A percentile compares a stretch with the other conserved stretches of the same genome.
These are phyloP conservation scores for Acleris holmiana DNA, from an alignment of 2,888 invertebrate genomes.

Conservation along the genomic window DNA sequence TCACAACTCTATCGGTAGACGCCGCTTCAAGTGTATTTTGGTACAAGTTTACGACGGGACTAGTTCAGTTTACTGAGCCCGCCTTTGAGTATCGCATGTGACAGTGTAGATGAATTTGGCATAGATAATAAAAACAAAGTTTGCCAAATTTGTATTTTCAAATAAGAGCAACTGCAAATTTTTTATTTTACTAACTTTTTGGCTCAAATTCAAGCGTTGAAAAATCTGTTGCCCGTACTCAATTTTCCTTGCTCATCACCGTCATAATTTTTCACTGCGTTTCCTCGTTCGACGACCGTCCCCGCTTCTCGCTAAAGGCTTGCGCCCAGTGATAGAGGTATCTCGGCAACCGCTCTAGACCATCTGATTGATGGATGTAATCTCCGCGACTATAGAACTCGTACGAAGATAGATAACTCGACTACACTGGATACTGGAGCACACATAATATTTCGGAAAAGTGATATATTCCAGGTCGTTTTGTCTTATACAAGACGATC, in stretches of 20 bases:
- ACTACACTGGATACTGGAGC: conserved; percentile 47
- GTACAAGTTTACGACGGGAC: conserved; percentile 39
- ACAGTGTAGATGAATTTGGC: too few relatives aligned
- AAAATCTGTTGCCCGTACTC: too few relatives aligned
- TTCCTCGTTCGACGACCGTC: background rate
- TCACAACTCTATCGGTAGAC: conserved; percentile 58
- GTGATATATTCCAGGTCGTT: conserved; percentile 31
- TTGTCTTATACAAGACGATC: conserved; percentile 22
- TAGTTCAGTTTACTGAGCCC: background rate
- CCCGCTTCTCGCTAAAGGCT: conserved; percentile 48
- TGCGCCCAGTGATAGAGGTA: conserved; percentile 53
- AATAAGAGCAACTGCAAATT: too few relatives aligned
- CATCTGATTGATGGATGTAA: conserved; percentile 73
- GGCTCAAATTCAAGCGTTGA: too few relatives aligned
- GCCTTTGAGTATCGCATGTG: too few relatives aligned
- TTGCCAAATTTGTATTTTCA: background rate
- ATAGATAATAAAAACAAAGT: background rate
- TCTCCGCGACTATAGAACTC: conserved; percentile 66
- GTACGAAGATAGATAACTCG: conserved; percentile 60
- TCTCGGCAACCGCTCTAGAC: conserved; percentile 57
- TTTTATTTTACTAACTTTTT: too few relatives aligned
- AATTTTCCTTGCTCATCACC: too few relatives aligned
- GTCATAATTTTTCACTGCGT: background rate
- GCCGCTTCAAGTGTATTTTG: conserved; percentile 41
- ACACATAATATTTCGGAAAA: conserved; percentile 47